phyloP scores from a whole-genome alignment of 2,113 vertebrate genomes.

The Callospermophilus lateralis region DNA sequence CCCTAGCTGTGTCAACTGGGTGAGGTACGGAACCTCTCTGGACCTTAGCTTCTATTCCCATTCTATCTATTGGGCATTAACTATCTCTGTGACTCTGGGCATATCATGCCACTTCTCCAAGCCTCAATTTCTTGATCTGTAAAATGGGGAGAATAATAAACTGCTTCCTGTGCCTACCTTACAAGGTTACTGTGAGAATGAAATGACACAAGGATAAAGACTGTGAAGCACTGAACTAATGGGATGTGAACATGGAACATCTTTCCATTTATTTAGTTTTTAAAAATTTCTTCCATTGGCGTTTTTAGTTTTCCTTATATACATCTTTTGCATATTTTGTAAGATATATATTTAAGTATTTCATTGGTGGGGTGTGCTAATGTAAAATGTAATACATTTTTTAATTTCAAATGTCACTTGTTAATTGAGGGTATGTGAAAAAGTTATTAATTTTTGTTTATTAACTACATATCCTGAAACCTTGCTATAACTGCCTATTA shows the following conservation, averaged over 20 bases:
- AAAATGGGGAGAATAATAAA: neutral
- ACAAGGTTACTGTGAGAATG: neutral
- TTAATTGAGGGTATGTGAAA: neutral
- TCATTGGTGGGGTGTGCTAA: neutral
- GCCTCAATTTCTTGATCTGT: neutral
- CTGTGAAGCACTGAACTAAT: neutral
- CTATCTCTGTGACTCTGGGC: neutral
- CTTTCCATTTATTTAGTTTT: neutral
- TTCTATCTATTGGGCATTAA: neutral
- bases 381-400: neutral
- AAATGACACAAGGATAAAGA: neutral
- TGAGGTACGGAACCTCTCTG: neutral
- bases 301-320: neutral
- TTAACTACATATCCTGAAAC: neutral
- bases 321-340: neutral
- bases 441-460: neutral
- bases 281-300: neutral
- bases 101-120: neutral
- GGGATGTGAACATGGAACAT: neutral
- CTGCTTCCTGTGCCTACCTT: neutral
- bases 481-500: neutral
- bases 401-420: conserved; percentile 14
- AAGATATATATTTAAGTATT: neutral
- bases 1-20: neutral
- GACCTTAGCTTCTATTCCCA: neutral